Conservation (phyloP, 2,113 vertebrate genomes). For the Dicerorhinus sumatrensis region DNA sequence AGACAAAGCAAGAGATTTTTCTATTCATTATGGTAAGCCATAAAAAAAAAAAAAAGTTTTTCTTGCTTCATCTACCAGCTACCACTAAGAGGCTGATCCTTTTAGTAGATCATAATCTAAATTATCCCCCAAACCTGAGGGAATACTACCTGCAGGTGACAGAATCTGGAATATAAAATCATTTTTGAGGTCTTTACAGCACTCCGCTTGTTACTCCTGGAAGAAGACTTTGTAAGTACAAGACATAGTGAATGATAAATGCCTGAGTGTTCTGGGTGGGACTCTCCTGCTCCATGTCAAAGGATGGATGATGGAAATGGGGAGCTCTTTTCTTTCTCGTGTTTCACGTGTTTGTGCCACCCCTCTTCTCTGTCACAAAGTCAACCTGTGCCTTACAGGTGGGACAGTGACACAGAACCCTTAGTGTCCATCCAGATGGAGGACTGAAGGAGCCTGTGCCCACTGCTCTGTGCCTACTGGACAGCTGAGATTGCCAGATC, state of each 20-base stretch:
- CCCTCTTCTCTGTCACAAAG: not conserved
- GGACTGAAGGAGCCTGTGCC: not conserved
- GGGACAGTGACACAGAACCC: not conserved
- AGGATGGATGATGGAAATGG: not conserved
- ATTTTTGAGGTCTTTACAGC: not conserved
- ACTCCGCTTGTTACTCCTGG: not conserved
- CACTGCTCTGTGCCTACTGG: too few relatives aligned
- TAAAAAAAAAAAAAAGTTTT: not conserved
- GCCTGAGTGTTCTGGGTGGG: not conserved
- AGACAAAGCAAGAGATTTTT: conserved; percentile 53
- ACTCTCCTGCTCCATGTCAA: not conserved
- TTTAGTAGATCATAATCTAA: conserved; percentile 46
- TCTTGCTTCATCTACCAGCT: conserved; percentile 17
- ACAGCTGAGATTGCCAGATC: not conserved
- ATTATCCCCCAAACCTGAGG: not conserved
- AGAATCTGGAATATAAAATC: not conserved
- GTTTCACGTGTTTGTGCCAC: accelerated
- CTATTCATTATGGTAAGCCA: conserved; percentile 16
- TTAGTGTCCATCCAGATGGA: not conserved
- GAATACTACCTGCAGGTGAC: not conserved
- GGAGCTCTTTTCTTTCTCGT: not conserved
- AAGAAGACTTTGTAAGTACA: not conserved
- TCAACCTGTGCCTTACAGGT: not conserved
- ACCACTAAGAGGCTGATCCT: conserved; percentile 4
- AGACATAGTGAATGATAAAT: not conserved